Conservation (phyloP, 2,113 vertebrate genomes). For the Heteronetta atricapilla region DNA sequence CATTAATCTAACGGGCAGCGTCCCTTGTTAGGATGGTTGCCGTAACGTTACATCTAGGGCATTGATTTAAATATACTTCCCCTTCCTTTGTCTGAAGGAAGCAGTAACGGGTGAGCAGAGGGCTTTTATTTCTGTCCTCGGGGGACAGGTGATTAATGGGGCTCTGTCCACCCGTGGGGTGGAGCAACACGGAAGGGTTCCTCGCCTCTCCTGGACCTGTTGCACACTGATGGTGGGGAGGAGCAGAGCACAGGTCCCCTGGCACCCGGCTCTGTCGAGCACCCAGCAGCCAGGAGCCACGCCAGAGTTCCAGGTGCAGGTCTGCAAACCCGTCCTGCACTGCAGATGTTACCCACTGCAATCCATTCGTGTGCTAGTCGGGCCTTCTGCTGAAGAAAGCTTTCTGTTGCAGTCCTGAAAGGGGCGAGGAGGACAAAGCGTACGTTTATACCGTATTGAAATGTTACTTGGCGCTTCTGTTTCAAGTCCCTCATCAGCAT, state of each 20-base stretch:
- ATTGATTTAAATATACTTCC: slow-evolving; percentile 6
- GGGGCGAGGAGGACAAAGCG: background rate
- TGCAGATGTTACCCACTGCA: background rate
- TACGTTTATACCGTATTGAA: background rate
- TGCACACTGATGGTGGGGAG: rapidly evolving
- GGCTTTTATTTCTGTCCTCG: background rate
- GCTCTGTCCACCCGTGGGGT: rapidly evolving
- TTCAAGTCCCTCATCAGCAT: background rate
- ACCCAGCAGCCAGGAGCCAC: rapidly evolving
- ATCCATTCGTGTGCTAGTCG: background rate
- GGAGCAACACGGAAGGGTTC: background rate
- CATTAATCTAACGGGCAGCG: background rate
- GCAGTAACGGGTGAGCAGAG: background rate
- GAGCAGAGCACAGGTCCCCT: rapidly evolving
- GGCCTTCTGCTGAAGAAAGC: background rate
- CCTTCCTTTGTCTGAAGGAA: background rate
- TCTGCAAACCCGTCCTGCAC: background rate
- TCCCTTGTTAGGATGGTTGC: background rate
- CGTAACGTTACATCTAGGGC: background rate
- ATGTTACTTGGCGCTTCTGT: background rate
- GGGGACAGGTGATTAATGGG: background rate
- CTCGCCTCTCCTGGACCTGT: background rate
- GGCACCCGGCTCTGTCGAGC: background rate
- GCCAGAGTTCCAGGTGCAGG: too few relatives aligned
- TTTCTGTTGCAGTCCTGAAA: background rate